Base-by-base conservation (phyloP, 2,888 invertebrate species). In the Fissipunctia ypsillon region DNA sequence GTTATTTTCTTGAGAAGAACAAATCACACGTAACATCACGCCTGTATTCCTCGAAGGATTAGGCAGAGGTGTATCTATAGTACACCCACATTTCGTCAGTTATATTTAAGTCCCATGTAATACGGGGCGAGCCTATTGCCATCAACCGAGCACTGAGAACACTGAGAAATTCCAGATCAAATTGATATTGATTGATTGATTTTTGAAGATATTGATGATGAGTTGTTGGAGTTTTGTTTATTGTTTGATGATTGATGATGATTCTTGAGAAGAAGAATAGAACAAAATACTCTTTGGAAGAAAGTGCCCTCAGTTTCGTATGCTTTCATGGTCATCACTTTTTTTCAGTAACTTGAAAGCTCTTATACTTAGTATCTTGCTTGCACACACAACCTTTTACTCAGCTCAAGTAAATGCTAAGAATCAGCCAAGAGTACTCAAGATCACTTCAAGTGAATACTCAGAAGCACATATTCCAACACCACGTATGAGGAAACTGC, bases 401-500 rank as follows among this genome's bases (percentile, higher is more conserved):
- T 41, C 1, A 45, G 25, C 4, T n/a, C 10, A n/a, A 45, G 14
- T 38, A n/a, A 45, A 31, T 43, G 4, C 54, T 43, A 14, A 56
- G 22, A 70, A 22, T 43, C 22, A 14, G 14, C 16, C 0, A 38
- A 70, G 19, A 16, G 43, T 45, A 22, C 73, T 38, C 61, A 67
- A 82, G 63, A 73, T 56, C 28, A 56, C 75, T 75, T 68, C 3
- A 64, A 67, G 6, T 50, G 31, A 41, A 4, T 38, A 72, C 31
- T 54, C 43, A 56, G 50, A 54, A 64, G 31, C 45, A 52, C 31
- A 50, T 69, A 60, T 70, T 41, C 66, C 48, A 67, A 65, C 57
- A 76, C 16, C 60, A 56, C 25, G 12, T 73, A 68, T 84, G 79
- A 71, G 76, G 82, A 75, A 84, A 84, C 69, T 52, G 35, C 61